These are phyloP conservation scores for Xylocampa areola DNA, from an alignment of 2,888 invertebrate species.

Conservation along the genomic window DNA sequence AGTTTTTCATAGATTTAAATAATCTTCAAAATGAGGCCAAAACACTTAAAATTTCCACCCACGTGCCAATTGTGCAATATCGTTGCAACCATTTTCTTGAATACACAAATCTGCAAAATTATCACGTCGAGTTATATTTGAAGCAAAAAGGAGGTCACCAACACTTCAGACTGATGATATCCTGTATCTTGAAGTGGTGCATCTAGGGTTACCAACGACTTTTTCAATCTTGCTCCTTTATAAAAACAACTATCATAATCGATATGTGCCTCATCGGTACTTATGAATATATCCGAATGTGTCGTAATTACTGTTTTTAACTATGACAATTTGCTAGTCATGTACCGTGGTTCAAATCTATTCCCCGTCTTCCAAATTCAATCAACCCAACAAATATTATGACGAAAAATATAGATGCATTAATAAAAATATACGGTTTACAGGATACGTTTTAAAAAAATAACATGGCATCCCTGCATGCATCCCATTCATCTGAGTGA, in stretches of 20 bases:
- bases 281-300: too few relatives aligned
- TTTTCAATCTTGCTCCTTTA: background rate
- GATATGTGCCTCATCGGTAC: too few relatives aligned
- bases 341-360: too few relatives aligned
- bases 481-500: conserved; percentile 63
- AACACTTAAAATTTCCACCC: conserved; percentile 32
- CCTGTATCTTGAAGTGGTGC: conserved; percentile 18
- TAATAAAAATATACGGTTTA: conserved; percentile 3
- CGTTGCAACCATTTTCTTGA: conserved; percentile 42
- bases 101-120: conserved; percentile 44
- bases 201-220: conserved; percentile 25
- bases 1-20: conserved; percentile 23
- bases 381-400: conserved; percentile 10
- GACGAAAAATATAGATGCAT: conserved; percentile 12
- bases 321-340: too few relatives aligned
- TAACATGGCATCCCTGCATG: conserved; percentile 37
- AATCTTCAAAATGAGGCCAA: conserved; percentile 28
- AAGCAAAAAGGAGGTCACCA: conserved; percentile 53
- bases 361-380: background rate
- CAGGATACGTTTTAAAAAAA: conserved; percentile 15
- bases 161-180: conserved; percentile 39
- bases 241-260: too few relatives aligned
- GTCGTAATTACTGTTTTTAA: too few relatives aligned
- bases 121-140: conserved; percentile 51
- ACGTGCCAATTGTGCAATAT: conserved; percentile 50